These are phyloP conservation scores for Dascyllus trimaculatus DNA, from an alignment of 2,113 vertebrate genomes.

Conservation along the genomic window DNA sequence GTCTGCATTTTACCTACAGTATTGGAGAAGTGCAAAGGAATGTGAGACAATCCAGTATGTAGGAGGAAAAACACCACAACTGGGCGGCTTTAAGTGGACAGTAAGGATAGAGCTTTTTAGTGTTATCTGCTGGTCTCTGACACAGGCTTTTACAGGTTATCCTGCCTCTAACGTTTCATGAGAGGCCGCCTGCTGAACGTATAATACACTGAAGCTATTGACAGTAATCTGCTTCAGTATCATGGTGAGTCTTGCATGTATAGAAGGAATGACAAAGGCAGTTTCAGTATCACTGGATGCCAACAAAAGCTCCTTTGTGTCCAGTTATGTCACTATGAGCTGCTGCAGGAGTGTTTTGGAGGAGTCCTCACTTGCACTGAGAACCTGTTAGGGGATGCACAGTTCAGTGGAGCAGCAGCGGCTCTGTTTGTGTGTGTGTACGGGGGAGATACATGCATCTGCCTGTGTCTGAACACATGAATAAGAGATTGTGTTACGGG, in stretches of 20 bases:
- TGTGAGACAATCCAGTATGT: slow-evolving; percentile 24
- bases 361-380: slow-evolving; percentile 49
- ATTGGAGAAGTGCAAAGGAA: slow-evolving; percentile 46
- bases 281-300: slow-evolving; percentile 66
- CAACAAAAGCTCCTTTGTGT: slow-evolving; percentile 73
- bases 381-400: slow-evolving; percentile 43
- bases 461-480: slow-evolving; percentile 63
- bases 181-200: slow-evolving; percentile 14
- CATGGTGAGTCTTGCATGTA: slow-evolving; percentile 40
- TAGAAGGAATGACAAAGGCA: slow-evolving; percentile 61
- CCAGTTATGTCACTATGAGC: slow-evolving; percentile 58
- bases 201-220: slow-evolving; percentile 47
- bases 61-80: slow-evolving; percentile 1
- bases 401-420: slow-evolving; percentile 49
- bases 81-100: not conserved
- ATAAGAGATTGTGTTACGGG: slow-evolving; percentile 67
- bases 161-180: slow-evolving; percentile 35
- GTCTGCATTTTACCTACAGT: slow-evolving; percentile 40
- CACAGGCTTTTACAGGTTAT: slow-evolving; percentile 33
- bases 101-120: not conserved
- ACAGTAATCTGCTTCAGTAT: slow-evolving; percentile 56
- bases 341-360: slow-evolving; percentile 38
- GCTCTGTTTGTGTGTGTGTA: slow-evolving; percentile 25
- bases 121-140: slow-evolving; percentile 31
- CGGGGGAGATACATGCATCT: slow-evolving; percentile 35